These are phyloP conservation scores for Gymnoscelis rufifasciata DNA, from an alignment of 2,888 invertebrate species.

Conservation along the genomic window DNA sequence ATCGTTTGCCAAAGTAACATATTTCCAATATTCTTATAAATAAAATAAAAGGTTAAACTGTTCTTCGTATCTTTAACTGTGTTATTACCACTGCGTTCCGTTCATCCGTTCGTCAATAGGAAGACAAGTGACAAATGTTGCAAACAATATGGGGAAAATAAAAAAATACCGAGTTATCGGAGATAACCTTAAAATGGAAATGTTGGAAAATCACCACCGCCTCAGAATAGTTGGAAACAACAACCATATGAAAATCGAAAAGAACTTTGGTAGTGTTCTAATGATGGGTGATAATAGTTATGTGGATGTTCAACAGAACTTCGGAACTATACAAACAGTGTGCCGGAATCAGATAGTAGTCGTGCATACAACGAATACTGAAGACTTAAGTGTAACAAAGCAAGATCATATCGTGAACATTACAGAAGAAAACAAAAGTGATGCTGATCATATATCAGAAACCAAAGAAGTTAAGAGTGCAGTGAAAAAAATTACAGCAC, in stretches of 20 bases:
- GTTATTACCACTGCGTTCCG: too few relatives aligned
- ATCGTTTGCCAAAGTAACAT: background rate
- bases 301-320: conserved; percentile 39
- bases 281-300: conserved; percentile 41
- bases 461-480: background rate
- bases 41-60: too few relatives aligned
- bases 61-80: too few relatives aligned
- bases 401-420: background rate
- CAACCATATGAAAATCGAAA: conserved; percentile 41
- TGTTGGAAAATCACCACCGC: conserved; percentile 38
- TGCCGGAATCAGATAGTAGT: conserved; percentile 24
- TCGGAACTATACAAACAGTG: conserved; percentile 38
- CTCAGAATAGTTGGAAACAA: conserved; percentile 44
- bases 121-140: too few relatives aligned
- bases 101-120: too few relatives aligned
- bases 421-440: background rate
- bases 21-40: too few relatives aligned
- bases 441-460: background rate
- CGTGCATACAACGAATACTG: conserved; percentile 11
- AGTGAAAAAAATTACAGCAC: conserved; percentile 2
- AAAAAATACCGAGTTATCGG: conserved; percentile 43
- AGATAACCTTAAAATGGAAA: conserved; percentile 42
- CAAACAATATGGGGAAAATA: conserved; percentile 25
- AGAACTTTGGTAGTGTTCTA: conserved; percentile 41
- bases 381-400: background rate